These are phyloP conservation scores for Euclidia mi DNA, from an alignment of 2,888 invertebrate species.

Conservation along the genomic window DNA sequence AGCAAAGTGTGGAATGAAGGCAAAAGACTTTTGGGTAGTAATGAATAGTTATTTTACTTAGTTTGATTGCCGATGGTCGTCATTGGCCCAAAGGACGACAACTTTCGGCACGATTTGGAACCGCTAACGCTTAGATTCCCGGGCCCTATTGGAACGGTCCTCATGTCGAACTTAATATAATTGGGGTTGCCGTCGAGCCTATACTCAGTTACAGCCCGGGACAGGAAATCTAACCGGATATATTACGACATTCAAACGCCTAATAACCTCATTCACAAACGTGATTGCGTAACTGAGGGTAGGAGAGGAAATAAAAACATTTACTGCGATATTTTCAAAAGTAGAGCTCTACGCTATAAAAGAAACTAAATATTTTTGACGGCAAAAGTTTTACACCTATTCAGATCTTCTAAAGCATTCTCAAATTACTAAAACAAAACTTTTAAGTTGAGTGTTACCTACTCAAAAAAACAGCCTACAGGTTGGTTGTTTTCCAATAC, in stretches of 20 bases:
- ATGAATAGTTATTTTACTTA: not conserved
- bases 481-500: constrained; percentile 35
- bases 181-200: constrained; percentile 12
- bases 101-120: constrained; percentile 4
- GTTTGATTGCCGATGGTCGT: too few species aligned
- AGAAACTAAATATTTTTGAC: not conserved
- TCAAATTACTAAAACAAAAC: constrained; percentile 13
- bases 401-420: not conserved
- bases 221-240: constrained; percentile 11
- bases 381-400: not conserved
- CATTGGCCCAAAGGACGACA: not conserved
- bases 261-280: constrained; percentile 10
- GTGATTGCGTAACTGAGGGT: not conserved
- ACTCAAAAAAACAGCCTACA: constrained; percentile 16
- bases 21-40: too few species aligned
- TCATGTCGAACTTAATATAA: constrained; percentile 13
- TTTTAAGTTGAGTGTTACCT: constrained; percentile 27
- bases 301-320: too few species aligned
- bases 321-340: too few species aligned
- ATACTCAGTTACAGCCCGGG: constrained; percentile 1
- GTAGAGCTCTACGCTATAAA: not conserved
- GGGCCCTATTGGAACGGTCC: not conserved
- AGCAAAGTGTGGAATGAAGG: too few species aligned
- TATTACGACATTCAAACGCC: constrained; percentile 10
- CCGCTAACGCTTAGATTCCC: constrained; percentile 12